Percentiles rank a stretch among this genome's conserved stretches.
Conservation (phyloP, 2,113 vertebrate species). For the Phalacrocorax brasilianus region DNA sequence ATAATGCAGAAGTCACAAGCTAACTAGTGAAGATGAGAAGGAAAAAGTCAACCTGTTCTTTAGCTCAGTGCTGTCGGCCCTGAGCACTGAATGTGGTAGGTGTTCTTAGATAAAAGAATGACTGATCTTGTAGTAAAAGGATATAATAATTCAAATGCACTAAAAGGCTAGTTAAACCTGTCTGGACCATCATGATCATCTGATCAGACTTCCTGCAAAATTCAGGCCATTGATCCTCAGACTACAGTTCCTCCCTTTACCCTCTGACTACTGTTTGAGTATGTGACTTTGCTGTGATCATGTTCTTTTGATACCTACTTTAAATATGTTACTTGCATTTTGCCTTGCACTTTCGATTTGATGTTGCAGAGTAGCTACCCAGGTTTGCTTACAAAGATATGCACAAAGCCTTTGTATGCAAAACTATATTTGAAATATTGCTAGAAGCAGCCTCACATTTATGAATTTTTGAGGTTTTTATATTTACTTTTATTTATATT, state of each 20-base stretch:
- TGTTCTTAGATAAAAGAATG: neutral
- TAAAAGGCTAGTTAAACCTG: neutral
- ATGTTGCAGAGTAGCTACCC: neutral
- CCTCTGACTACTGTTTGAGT: neutral
- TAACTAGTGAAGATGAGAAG: neutral
- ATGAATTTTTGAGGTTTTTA: rapidly evolving
- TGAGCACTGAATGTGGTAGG: neutral
- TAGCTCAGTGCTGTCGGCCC: neutral
- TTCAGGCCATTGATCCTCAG: neutral
- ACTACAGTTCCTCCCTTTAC: neutral
- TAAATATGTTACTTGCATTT: neutral
- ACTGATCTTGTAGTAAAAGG: neutral
- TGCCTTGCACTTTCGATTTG: neutral
- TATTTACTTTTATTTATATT: neutral
- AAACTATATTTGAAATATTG: neutral
- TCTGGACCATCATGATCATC: neutral
- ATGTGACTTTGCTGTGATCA: neutral
- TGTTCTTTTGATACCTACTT: neutral
- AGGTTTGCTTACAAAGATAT: neutral
- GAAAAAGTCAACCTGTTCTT: neutral
- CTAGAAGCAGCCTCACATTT: neutral
- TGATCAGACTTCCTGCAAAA: neutral
- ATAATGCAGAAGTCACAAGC: neutral
- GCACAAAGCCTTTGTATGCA: neutral
- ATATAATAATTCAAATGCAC: neutral